Percentiles rank a stretch among this genome's conserved stretches.
Evolutionary conservation across 2,113 vertebrate genomes (phyloP).

Genomic region (Lycaon pictus): DNA sequence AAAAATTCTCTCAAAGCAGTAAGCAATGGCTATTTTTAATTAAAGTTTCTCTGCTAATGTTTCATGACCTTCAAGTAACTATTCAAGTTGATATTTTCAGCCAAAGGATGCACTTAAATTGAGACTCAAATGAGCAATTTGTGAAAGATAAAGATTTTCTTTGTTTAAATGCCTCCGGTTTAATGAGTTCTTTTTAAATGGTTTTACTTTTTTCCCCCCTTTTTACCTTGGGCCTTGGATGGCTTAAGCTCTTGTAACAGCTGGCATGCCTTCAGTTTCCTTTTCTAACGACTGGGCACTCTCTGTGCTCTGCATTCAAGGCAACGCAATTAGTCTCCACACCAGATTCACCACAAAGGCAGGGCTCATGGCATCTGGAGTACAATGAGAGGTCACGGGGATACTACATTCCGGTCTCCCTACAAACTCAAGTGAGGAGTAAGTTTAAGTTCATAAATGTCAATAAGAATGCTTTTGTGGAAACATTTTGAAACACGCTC

Average conservation of each 20-base stretch:
- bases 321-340: accelerated
- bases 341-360: background rate
- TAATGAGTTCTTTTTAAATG: background rate
- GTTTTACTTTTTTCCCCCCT: background rate
- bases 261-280: background rate
- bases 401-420: background rate
- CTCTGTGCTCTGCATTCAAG: background rate
- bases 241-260: background rate
- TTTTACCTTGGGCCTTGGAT: background rate
- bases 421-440: background rate
- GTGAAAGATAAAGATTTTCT: background rate
- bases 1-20: background rate
- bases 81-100: background rate
- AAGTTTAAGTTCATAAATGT: background rate
- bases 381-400: background rate
- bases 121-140: constrained; percentile 6
- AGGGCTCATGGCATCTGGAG: background rate
- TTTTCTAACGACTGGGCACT: no score
- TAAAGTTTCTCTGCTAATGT: background rate
- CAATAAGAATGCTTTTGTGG: background rate
- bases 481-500: background rate
- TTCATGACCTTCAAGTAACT: background rate
- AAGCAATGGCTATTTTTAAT: background rate
- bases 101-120: background rate
- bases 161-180: background rate